Base-by-base conservation (phyloP, 2,797 vertebrate species). In the Malurus splendens region DNA sequence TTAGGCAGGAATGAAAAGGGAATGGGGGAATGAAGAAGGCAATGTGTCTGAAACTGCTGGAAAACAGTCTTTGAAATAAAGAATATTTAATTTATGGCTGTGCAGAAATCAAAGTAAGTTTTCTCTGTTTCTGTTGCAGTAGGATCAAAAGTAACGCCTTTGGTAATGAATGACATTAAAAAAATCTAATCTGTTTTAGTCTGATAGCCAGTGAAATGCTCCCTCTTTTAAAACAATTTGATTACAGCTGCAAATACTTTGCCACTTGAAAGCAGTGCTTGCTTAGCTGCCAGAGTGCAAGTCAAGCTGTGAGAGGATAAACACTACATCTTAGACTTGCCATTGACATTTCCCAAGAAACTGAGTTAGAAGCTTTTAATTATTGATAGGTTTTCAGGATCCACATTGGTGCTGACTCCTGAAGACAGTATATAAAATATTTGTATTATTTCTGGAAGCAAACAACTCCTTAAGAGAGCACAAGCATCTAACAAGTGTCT, bases 381-480 rank as follows among this genome's bases (percentile, higher is more conserved):
- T 68, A 51, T 18, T n/a, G 38, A 25, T 19, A 59, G 22, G 12
- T 56, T 80, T 80, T 86, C 45, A 56, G 62, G 27, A 5, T 25
- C 20, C 33, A 77, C 18, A 45, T 33, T 59, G 14, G 33, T 59
- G 27, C 6, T 42, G 47, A 48, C 5, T 27, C 33, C 22, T 55
- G 44, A 82, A 79, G 28, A 51, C 12, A 77, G 23, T 15, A 33
- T 16, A 72, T 30, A 50, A 86, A 78, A 72, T 28, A 4, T 41
- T 74, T 77, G 9, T 44, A 36, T n/a, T 67, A 42, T 70, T 87
- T 79, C 50, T 91, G 68, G 45, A 85, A 85, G 70, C n/a, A 76
- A 79, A 12, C 23, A 70, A 18, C 11, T 77, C 6, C 19, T 70
- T 38, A 55, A 50, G 32, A 57, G 25, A 78, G 28, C 7, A 56